Evolutionary conservation across 2,888 invertebrate species (phyloP), one percentile per base, ranked within the genome.

Genomic region (Diogma glabrata): DNA sequence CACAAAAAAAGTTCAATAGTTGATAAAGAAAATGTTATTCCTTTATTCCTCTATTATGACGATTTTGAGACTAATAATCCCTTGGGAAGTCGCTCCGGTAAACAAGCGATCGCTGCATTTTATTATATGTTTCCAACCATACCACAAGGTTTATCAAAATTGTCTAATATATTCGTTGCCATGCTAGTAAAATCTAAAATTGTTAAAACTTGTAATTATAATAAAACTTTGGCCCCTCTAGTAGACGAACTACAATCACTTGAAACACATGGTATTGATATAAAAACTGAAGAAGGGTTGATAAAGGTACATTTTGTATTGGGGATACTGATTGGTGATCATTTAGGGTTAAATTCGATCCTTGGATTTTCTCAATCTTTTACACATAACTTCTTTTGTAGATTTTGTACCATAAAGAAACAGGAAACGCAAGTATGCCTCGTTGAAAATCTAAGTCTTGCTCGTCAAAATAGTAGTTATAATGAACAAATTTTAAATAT

Each of bases 341-440:
- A 52, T 47, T 55, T 56, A 51, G 28, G 36, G n/a, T 14, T 54
- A 23, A 43, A 6, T 52, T 57, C 48, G 14, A 23, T 55, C 20
- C 50, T 53, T 33, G 56, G 56, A 6, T 53, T 57, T 33, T 36
- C 52, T 9, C 52, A 56, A 49, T 51, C 36, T 49, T 57, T 55
- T 51, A 16, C 26, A n/a, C 52, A 51, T n/a, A 55, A 53, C 24
- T 56, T 33, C 48, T 55, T 24, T 49, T 55, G 56, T 50, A 54
- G 55, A 46, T 53, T 56, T 49, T 57, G 55, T 28, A 54, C 52
- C 46, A 36, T 47, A 28, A 48, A 12, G 16, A 53, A 47, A 40
- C 50, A 56, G 54, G 53, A 33, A 26, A 16, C 52, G 52, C 30
- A 36, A 50, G 8, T 51, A 52, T 48, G 33, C 36, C 14, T 16